These are phyloP conservation scores for Hipposideros larvatus DNA, from an alignment of 2,797 vertebrate species.

Conservation along the genomic window DNA sequence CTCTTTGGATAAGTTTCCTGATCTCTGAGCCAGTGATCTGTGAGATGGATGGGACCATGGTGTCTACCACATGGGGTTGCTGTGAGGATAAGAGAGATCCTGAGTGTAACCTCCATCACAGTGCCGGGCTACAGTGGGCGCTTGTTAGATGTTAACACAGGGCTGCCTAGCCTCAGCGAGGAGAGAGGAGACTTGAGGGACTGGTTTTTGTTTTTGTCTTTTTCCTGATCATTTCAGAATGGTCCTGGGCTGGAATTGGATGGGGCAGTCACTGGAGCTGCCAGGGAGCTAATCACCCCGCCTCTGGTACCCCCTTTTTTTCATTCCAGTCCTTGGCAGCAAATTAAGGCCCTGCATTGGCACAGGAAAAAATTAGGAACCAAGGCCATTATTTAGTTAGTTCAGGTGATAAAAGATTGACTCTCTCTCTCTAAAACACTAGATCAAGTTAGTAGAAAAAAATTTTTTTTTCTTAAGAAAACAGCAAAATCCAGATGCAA, in stretches of 20 bases:
- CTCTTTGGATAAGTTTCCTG: neutral
- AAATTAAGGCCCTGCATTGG: neutral
- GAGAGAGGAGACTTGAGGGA: neutral
- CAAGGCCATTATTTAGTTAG: neutral
- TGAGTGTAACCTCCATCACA: neutral
- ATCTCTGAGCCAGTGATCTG: neutral
- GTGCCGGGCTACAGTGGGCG: neutral
- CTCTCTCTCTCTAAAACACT: neutral
- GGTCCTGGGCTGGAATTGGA: neutral
- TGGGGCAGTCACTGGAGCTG: neutral
- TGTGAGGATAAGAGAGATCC: neutral
- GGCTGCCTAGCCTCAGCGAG: neutral
- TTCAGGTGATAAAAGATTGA: neutral
- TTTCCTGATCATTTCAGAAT: neutral
- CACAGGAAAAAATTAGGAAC: neutral
- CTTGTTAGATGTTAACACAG: neutral
- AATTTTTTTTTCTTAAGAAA: neutral
- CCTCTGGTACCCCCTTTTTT: neutral
- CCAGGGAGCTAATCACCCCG: neutral
- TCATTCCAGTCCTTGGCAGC: neutral
- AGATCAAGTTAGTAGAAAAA: neutral
- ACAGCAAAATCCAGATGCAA: neutral
- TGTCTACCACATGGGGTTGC: no score
- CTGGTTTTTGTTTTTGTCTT: neutral
- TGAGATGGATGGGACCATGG: neutral